Evolutionary conservation across 1,140 invertebrate species (phyloP).

Genomic region (Drosophila ananassae): DNA sequence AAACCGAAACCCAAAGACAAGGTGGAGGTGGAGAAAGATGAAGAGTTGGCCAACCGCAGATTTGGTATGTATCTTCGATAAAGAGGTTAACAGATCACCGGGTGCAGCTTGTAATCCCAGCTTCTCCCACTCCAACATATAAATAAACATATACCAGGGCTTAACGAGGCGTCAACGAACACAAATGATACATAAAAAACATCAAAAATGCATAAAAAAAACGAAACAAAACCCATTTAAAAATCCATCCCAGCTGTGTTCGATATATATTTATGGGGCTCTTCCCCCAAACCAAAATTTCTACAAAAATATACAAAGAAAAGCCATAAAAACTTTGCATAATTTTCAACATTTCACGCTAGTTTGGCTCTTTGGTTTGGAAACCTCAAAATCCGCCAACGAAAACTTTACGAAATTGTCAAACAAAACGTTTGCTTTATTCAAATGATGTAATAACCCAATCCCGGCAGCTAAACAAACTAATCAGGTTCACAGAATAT

Average conservation of each 20-base stretch:
- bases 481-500: slow-evolving; percentile 46
- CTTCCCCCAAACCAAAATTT: slow-evolving; percentile 25
- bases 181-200: slow-evolving; percentile 41
- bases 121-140: not conserved
- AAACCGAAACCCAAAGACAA: not conserved
- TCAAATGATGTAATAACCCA: slow-evolving; percentile 49
- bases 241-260: slow-evolving; percentile 27
- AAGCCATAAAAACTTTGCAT: slow-evolving; percentile 66
- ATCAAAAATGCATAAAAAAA: slow-evolving; percentile 33
- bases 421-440: slow-evolving; percentile 48
- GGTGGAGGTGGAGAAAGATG: slow-evolving; percentile 25
- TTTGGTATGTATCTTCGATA: slow-evolving; percentile 14
- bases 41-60: slow-evolving; percentile 32
- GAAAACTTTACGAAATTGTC: slow-evolving; percentile 68
- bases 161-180: slow-evolving; percentile 44
- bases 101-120: slow-evolving; percentile 21
- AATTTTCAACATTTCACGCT: slow-evolving; percentile 67
- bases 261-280: slow-evolving; percentile 39
- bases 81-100: slow-evolving; percentile 33
- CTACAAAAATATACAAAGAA: slow-evolving; percentile 60
- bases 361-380: slow-evolving; percentile 25
- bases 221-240: slow-evolving; percentile 28
- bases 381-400: slow-evolving; percentile 62
- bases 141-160: slow-evolving; percentile 1
- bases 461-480: slow-evolving; percentile 26